A percentile compares a stretch with the other conserved stretches of the same genome.
Conservation (phyloP, 2,888 invertebrate genomes). For the Nephrocerus scutellatus region DNA sequence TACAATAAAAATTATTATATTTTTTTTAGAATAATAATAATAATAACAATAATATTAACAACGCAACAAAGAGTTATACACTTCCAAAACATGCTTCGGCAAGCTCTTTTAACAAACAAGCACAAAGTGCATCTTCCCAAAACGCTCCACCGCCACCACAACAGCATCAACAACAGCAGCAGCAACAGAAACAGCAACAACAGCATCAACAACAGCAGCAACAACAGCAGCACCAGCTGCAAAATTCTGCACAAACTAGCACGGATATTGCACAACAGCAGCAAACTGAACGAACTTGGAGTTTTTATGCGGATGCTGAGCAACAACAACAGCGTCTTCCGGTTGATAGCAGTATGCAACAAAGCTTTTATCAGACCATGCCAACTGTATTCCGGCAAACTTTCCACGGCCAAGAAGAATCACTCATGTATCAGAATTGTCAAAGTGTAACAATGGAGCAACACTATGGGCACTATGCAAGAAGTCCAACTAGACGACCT, state of each 20-base stretch:
- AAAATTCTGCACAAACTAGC: constrained; percentile 26
- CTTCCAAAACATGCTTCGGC: constrained; percentile 38
- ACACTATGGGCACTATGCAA: constrained; percentile 45
- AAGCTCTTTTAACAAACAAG: constrained; percentile 32
- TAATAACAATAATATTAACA: no score
- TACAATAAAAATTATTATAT: background rate
- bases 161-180: constrained; percentile 23
- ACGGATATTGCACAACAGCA: constrained; percentile 42
- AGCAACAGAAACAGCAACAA: constrained; percentile 27
- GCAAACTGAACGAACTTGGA: constrained; percentile 45
- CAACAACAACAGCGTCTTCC: constrained; percentile 39
- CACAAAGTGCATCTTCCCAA: constrained; percentile 37
- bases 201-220: constrained; percentile 26
- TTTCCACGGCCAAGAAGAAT: constrained; percentile 42
- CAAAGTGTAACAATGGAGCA: constrained; percentile 41
- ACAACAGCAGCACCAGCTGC: constrained; percentile 25
- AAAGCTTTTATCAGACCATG: constrained; percentile 44
- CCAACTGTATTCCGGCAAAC: constrained; percentile 46
- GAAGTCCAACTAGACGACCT: constrained; percentile 51
- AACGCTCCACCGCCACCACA: constrained; percentile 28
- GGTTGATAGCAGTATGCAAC: constrained; percentile 34
- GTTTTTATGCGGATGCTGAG: constrained; percentile 43
- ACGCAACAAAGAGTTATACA: constrained; percentile 40
- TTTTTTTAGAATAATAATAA: constrained; percentile 15
- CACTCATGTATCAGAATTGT: constrained; percentile 45